Conservation (phyloP, 2,797 vertebrate genomes). For the Lacerta viridis region DNA sequence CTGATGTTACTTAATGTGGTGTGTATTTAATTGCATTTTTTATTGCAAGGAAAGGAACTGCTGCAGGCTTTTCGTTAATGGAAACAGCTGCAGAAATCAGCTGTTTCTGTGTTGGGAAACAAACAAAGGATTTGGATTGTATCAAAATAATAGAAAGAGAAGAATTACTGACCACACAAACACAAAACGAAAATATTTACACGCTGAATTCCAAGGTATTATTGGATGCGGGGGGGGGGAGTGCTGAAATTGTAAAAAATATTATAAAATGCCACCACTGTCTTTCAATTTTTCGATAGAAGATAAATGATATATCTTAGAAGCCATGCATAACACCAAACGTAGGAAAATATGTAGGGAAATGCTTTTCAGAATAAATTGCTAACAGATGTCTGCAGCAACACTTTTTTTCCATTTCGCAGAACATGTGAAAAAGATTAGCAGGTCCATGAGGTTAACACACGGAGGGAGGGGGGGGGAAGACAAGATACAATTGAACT, state of each 20-base stretch:
- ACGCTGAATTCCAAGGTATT: not conserved
- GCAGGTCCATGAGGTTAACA: slow-evolving; percentile 12
- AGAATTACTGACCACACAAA: not conserved
- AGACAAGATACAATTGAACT: slow-evolving; percentile 31
- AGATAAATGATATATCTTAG: not conserved
- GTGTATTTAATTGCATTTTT: not conserved
- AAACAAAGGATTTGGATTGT: not conserved
- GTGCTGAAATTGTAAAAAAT: not conserved
- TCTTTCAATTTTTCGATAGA: not conserved
- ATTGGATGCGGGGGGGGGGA: not conserved
- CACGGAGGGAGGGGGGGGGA: not conserved
- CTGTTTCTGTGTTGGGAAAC: not conserved
- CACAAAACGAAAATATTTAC: not conserved
- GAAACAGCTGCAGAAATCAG: not conserved
- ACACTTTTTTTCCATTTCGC: slow-evolving; percentile 31
- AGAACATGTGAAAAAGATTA: slow-evolving; percentile 27
- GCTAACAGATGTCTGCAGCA: slow-evolving; percentile 21
- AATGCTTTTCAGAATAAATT: slow-evolving; percentile 27
- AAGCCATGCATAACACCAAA: slow-evolving; percentile 19
- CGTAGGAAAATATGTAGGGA: slow-evolving; percentile 24
- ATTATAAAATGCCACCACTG: not conserved
- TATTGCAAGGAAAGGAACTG: not conserved
- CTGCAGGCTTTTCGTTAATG: not conserved
- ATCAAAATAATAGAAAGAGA: not conserved
- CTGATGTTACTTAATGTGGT: not conserved